phyloP scores from a whole-genome alignment of 2,888 invertebrate genomes.

The Adelognathus sp. region DNA sequence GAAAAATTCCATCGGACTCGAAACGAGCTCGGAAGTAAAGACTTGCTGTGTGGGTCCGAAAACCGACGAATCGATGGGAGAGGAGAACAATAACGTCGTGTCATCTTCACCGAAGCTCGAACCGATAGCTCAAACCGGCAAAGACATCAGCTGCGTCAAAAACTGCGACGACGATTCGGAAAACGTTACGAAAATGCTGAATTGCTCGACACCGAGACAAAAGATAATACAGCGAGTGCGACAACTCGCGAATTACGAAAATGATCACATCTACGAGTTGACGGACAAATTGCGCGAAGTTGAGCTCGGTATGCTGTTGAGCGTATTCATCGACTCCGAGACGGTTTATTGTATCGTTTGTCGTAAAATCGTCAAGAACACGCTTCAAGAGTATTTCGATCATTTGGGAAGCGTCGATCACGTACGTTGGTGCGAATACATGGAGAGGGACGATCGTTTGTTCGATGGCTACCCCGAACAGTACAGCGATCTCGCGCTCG shows the following conservation, averaged over 20 bases:
- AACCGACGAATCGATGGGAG: background rate
- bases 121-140: no score
- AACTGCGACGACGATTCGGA: background rate
- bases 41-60: no score
- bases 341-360: slow-evolving; percentile 66
- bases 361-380: slow-evolving; percentile 54
- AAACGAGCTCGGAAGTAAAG: no score
- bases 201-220: background rate
- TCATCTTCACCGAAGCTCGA: no score
- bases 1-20: background rate
- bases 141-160: no score
- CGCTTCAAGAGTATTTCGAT: slow-evolving; percentile 60
- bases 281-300: slow-evolving; percentile 19
- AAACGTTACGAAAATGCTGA: background rate
- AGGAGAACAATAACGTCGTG: no score
- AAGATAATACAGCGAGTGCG: background rate
- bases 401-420: slow-evolving; percentile 66
- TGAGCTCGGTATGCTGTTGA: slow-evolving; percentile 16
- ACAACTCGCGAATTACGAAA: background rate
- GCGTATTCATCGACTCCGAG: background rate
- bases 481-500: slow-evolving; percentile 65
- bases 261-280: slow-evolving; percentile 39
- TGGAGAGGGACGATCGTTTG: slow-evolving; percentile 51
- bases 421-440: slow-evolving; percentile 53
- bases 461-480: slow-evolving; percentile 59